Conservation (phyloP, 2,888 invertebrate species). For the Temnothorax unifasciatus region DNA sequence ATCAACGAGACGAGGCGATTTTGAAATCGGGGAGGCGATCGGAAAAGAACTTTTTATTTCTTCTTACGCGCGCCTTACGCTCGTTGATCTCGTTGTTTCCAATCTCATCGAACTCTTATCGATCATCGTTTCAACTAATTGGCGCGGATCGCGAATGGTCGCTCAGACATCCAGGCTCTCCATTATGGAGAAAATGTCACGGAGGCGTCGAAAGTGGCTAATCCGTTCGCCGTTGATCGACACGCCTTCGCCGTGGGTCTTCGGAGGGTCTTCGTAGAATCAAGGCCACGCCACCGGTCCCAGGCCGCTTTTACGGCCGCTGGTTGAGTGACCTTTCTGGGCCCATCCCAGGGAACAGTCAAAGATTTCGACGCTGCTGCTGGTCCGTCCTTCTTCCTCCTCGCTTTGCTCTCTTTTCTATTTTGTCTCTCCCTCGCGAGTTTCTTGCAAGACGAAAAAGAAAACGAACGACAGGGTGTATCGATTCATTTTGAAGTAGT, state of each 20-base stretch:
- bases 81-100: not conserved
- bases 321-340: conserved; percentile 80
- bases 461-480: not conserved
- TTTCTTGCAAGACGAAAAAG: not conserved
- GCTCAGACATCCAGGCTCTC: not conserved
- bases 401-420: conserved; percentile 27
- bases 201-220: conserved; percentile 24
- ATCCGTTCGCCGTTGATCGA: conserved; percentile 59
- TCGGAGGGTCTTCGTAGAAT: conserved; percentile 75
- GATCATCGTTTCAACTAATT: too few relatives aligned
- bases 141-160: not conserved
- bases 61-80: not conserved
- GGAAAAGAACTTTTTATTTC: not conserved
- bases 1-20: not conserved
- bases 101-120: not conserved
- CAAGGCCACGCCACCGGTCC: conserved; percentile 79
- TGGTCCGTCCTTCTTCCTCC: conserved; percentile 46
- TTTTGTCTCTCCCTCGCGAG: not conserved
- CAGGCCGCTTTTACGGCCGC: conserved; percentile 72
- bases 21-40: not conserved
- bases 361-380: conserved; percentile 61
- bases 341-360: conserved; percentile 58
- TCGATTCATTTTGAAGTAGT: not conserved
- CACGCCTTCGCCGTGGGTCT: conserved; percentile 24
- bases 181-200: conserved; percentile 7